Percentiles rank a stretch among this genome's conserved stretches.
Conservation (phyloP, 2,888 invertebrate species). For the Nysson spinosus region DNA sequence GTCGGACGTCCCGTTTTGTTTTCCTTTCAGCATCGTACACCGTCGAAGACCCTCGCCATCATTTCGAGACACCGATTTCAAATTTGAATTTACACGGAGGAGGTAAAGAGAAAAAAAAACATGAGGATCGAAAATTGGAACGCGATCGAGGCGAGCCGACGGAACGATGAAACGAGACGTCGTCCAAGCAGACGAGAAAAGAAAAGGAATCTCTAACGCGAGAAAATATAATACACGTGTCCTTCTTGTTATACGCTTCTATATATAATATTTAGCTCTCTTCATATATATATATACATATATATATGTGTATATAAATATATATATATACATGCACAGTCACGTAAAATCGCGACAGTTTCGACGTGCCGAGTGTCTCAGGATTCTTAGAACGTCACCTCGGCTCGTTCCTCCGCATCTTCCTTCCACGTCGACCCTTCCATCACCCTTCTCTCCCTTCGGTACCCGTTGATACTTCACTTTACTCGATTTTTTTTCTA, state of each 20-base stretch:
- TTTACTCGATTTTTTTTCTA: constrained; percentile 2
- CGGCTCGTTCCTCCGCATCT: neutral
- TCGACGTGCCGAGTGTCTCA: neutral
- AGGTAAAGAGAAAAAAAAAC: neutral
- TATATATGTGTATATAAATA: constrained; percentile 1
- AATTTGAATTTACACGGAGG: too few relatives aligned
- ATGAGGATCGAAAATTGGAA: neutral
- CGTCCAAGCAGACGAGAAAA: constrained; percentile 3
- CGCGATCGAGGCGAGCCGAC: neutral
- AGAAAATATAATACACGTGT: constrained; percentile 42
- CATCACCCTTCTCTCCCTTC: neutral
- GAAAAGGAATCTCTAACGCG: constrained; percentile 19
- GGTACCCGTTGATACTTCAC: constrained; percentile 1
- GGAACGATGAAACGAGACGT: constrained; percentile 20
- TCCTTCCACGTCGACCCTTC: neutral
- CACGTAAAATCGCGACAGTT: constrained; percentile 6
- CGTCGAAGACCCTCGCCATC: too few relatives aligned
- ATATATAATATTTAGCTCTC: constrained; percentile 10
- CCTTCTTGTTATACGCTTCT: constrained; percentile 7
- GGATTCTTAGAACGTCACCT: neutral
- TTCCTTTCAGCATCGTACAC: too few relatives aligned
- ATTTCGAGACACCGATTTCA: too few relatives aligned
- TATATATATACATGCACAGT: constrained; percentile 13
- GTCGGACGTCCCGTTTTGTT: neutral
- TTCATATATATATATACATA: constrained; percentile 12